phyloP scores from a whole-genome alignment of 53 echinoderm and acorn worm genomes.

The Holothuria scabra region DNA sequence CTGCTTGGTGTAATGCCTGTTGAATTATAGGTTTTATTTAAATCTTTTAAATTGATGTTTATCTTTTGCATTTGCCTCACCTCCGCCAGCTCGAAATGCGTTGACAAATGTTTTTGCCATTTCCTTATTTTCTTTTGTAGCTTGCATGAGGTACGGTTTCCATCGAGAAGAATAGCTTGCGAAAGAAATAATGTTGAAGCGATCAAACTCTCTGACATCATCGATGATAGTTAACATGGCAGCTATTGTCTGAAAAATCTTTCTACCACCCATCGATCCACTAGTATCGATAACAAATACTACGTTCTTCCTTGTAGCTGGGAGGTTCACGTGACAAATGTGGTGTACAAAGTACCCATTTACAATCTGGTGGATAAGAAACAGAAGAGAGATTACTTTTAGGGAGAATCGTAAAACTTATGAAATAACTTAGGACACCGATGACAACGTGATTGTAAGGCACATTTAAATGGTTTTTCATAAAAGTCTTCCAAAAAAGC shows the following conservation, averaged over 20 bases:
- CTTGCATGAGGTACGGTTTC: conserved; percentile 29
- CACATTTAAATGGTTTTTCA: too few relatives aligned
- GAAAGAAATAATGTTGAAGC: conserved; percentile 59
- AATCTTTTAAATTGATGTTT: not conserved
- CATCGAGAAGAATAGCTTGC: not conserved
- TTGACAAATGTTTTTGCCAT: conserved; percentile 36
- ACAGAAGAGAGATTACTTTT: too few relatives aligned
- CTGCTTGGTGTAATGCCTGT: too few relatives aligned
- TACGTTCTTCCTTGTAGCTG: conserved; percentile 65
- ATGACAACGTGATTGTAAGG: too few relatives aligned
- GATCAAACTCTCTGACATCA: conserved; percentile 70
- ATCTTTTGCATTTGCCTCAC: conserved; percentile 8
- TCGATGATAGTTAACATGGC: conserved; percentile 73
- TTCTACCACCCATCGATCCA: conserved; percentile 78
- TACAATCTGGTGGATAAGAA: conserved; percentile 31
- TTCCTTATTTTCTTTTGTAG: conserved; percentile 24
- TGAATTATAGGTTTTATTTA: too few relatives aligned
- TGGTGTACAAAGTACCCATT: conserved; percentile 94
- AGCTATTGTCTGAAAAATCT: conserved; percentile 70
- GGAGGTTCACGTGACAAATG: conserved; percentile 74
- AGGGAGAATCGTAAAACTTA: too few relatives aligned
- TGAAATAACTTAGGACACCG: too few relatives aligned
- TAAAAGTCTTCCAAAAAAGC: too few relatives aligned
- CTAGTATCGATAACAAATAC: conserved; percentile 85
- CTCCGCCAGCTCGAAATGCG: conserved; percentile 32